phyloP scores from a whole-genome alignment of 2,113 vertebrate species.

The Ceyx margarethae region DNA sequence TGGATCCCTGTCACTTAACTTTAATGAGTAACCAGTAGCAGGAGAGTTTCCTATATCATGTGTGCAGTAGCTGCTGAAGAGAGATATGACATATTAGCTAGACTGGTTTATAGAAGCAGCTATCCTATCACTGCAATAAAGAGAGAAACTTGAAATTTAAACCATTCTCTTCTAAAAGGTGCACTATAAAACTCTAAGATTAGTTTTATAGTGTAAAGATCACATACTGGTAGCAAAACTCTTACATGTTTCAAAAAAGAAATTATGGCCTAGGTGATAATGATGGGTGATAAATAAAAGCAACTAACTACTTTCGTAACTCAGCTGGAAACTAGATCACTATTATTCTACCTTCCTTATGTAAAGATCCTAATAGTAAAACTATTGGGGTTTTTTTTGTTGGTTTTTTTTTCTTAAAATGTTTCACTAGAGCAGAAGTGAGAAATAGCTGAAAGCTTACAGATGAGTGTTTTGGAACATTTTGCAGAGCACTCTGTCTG shows the following conservation, averaged over 20 bases:
- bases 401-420: not conserved
- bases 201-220: not conserved
- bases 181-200: not conserved
- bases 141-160: conserved; percentile 31
- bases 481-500: not conserved
- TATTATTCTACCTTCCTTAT: not conserved
- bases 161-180: not conserved
- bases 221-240: not conserved
- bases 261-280: not conserved
- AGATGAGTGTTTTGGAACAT: conserved; percentile 29
- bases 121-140: conserved; percentile 7
- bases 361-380: not conserved
- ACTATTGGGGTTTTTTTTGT: not conserved
- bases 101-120: conserved; percentile 19
- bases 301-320: not conserved
- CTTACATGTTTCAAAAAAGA: not conserved
- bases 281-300: not conserved
- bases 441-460: conserved; percentile 5
- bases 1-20: conserved; percentile 69
- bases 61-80: conserved; percentile 51
- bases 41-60: conserved; percentile 64
- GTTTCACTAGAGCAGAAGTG: not conserved
- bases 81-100: conserved; percentile 67
- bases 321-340: not conserved
- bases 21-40: conserved; percentile 65